Evolutionary conservation across 2,888 invertebrate genomes (phyloP).

Genomic region (Orthosia gracilis): DNA sequence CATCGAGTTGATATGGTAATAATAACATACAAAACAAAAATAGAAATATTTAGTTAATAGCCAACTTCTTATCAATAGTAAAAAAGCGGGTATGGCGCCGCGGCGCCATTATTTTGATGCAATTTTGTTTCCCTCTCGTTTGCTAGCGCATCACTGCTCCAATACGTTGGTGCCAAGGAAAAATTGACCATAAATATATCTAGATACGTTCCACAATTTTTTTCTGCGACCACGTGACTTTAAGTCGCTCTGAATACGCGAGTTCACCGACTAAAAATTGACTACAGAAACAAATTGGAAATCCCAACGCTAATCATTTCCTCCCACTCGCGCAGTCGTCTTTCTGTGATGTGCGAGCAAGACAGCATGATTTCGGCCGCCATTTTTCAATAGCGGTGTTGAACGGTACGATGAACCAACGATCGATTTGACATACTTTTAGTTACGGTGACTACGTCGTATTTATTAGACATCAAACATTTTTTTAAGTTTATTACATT

Average conservation of each 20-base stretch:
- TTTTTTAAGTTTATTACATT: too few species aligned
- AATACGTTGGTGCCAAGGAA: not conserved
- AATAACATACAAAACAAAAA: too few species aligned
- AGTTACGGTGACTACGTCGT: slow-evolving; percentile 20
- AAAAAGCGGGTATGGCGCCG: not conserved
- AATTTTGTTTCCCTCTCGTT: not conserved
- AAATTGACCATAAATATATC: not conserved
- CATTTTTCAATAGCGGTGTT: not conserved
- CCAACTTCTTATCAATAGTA: slow-evolving; percentile 2
- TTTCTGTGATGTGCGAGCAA: not conserved
- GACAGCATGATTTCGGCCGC: not conserved
- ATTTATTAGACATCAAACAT: not conserved
- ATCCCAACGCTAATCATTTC: not conserved
- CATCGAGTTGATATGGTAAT: too few species aligned
- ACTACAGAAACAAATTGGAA: slow-evolving; percentile 2
- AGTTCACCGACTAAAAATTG: too few species aligned
- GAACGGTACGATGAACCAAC: slow-evolving; percentile 3
- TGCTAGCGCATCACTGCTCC: not conserved
- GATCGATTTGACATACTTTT: slow-evolving; percentile 14
- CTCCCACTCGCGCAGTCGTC: not conserved
- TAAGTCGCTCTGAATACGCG: slow-evolving; percentile 7
- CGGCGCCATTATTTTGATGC: not conserved
- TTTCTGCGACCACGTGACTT: slow-evolving; percentile 12
- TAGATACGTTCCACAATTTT: not conserved
- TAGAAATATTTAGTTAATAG: not conserved